These are phyloP conservation scores for Mactromeris polynyma DNA, from an alignment of 2,888 invertebrate species.

Conservation along the genomic window DNA sequence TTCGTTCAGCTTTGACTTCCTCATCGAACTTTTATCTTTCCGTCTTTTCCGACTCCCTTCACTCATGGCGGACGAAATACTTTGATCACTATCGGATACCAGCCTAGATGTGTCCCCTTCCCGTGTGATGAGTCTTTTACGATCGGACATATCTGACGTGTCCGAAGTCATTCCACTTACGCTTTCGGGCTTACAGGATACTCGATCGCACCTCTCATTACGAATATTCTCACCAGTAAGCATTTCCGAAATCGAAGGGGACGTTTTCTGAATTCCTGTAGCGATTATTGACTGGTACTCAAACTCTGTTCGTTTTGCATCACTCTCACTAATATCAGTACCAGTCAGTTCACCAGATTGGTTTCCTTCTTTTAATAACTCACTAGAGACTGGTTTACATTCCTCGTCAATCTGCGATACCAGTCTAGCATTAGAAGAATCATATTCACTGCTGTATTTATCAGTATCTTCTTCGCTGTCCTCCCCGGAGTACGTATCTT, in stretches of 20 bases:
- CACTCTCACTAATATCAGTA: constrained; percentile 14
- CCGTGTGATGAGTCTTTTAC: constrained; percentile 35
- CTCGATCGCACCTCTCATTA: constrained; percentile 10
- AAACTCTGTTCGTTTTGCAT: constrained; percentile 29
- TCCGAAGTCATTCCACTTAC: constrained; percentile 55
- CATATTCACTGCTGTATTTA: constrained; percentile 24
- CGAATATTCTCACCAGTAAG: constrained; percentile 31
- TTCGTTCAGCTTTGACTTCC: constrained; percentile 68
- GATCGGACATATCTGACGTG: constrained; percentile 50
- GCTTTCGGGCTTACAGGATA: constrained; percentile 23
- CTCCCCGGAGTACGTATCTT: not conserved
- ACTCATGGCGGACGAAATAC: constrained; percentile 56
- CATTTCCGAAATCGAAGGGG: constrained; percentile 53
- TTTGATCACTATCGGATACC: constrained; percentile 63
- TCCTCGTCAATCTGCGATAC: not conserved
- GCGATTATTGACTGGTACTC: constrained; percentile 38
- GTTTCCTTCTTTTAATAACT: constrained; percentile 20
- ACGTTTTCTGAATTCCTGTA: constrained; percentile 30
- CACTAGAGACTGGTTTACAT: constrained; percentile 24
- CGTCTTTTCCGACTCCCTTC: constrained; percentile 60
- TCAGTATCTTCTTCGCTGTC: not conserved
- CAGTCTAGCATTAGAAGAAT: constrained; percentile 23
- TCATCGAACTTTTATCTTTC: constrained; percentile 67
- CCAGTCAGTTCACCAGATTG: constrained; percentile 45
- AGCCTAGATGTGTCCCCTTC: constrained; percentile 48